A percentile compares a stretch with the other conserved stretches of the same genome.
Evolutionary conservation across 2,113 vertebrate genomes (phyloP).

Genomic region (Albula glossodonta): DNA sequence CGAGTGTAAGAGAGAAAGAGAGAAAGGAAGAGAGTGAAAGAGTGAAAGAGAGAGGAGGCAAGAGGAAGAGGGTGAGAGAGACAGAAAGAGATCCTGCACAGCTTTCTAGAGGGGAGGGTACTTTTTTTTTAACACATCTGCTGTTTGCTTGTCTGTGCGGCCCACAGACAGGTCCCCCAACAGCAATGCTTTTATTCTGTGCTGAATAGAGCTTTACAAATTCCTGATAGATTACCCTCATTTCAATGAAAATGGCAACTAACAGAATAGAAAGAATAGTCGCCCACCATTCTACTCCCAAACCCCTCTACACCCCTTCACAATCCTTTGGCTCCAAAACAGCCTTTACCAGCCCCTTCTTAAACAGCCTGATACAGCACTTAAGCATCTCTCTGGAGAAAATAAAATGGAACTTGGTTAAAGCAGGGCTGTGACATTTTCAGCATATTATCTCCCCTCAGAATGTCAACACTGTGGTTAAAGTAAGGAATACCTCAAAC

Average conservation of each 20-base stretch:
- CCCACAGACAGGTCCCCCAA: slow-evolving; percentile 51
- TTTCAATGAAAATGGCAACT: slow-evolving; percentile 75
- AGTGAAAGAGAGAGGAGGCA: too few species aligned
- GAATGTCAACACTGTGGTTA: neutral
- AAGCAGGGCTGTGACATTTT: neutral
- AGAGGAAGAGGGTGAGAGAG: too few species aligned
- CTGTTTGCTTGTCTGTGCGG: slow-evolving; percentile 49
- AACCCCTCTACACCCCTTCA: slow-evolving; percentile 6
- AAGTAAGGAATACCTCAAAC: neutral
- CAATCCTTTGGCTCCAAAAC: slow-evolving; percentile 12
- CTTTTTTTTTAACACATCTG: slow-evolving; percentile 58
- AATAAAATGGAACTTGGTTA: slow-evolving; percentile 11
- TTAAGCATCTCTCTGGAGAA: slow-evolving; percentile 3
- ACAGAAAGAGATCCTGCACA: neutral
- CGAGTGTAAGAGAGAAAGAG: too few species aligned
- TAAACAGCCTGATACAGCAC: slow-evolving; percentile 34
- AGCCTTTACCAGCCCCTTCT: slow-evolving; percentile 15
- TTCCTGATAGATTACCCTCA: slow-evolving; percentile 54
- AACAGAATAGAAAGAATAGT: slow-evolving; percentile 46
- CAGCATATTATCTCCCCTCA: neutral
- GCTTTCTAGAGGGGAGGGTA: neutral
- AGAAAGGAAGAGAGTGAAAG: neutral
- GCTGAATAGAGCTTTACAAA: slow-evolving; percentile 50
- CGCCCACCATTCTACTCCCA: slow-evolving; percentile 39
- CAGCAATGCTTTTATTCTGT: slow-evolving; percentile 49